Percentiles rank a stretch among this genome's conserved stretches.
Conservation (phyloP, 2,888 invertebrate genomes). For the Acrobasis repandana region DNA sequence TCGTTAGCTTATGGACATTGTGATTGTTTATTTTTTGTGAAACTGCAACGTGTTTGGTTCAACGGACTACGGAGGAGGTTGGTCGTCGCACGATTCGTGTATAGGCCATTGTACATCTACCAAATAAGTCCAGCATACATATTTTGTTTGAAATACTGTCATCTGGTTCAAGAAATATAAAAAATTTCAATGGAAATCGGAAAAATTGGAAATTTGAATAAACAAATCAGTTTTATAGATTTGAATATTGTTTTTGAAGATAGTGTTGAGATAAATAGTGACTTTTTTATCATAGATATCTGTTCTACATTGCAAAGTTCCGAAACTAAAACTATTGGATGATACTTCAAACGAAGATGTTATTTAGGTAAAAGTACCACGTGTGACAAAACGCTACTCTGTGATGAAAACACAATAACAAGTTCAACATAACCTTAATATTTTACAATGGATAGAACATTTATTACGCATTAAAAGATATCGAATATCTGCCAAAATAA, state of each 20-base stretch:
- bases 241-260: background rate
- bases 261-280: background rate
- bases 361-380: background rate
- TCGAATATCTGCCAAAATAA: no score
- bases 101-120: conserved; percentile 66
- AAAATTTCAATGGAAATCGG: background rate
- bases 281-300: background rate
- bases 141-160: conserved; percentile 41
- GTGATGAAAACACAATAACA: background rate
- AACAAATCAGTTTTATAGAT: background rate
- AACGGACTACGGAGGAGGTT: conserved; percentile 80
- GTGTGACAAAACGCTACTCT: background rate
- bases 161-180: background rate
- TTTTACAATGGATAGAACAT: no score
- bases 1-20: conserved; percentile 44
- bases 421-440: background rate
- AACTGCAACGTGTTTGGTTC: conserved; percentile 82
- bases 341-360: background rate
- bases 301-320: background rate
- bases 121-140: conserved; percentile 58
- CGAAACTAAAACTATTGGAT: background rate
- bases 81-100: conserved; percentile 70
- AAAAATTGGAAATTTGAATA: background rate
- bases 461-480: no score
- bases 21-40: conserved; percentile 77